phyloP scores from a whole-genome alignment of 2,113 vertebrate genomes.

The Dendropsophus ebraccatus region DNA sequence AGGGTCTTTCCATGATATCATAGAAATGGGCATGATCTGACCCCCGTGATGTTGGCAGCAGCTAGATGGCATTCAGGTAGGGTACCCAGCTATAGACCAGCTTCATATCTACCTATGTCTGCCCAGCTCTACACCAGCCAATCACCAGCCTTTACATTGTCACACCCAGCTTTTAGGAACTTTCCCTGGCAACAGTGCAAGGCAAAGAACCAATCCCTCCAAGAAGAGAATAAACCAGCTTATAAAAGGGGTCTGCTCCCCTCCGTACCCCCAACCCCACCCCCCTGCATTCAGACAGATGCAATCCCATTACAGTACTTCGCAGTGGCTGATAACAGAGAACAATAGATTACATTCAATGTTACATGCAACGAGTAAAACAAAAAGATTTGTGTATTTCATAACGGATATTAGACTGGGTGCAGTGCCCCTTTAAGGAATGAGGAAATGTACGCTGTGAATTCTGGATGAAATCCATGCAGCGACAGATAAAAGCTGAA shows the following conservation, averaged over 20 bases:
- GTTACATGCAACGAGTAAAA: too few relatives aligned
- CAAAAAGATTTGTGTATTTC: too few relatives aligned
- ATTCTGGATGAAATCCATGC: too few relatives aligned
- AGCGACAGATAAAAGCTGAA: too few relatives aligned
- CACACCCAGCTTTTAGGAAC: background rate
- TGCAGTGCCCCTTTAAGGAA: too few relatives aligned
- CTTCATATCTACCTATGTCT: background rate
- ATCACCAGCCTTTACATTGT: background rate
- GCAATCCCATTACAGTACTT: too few relatives aligned
- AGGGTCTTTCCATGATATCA: background rate
- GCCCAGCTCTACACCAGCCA: background rate
- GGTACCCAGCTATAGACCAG: background rate
- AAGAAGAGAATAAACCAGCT: background rate
- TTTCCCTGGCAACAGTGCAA: background rate
- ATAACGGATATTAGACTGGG: too few relatives aligned
- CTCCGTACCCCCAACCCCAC: too few relatives aligned
- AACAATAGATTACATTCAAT: too few relatives aligned
- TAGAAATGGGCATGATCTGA: background rate
- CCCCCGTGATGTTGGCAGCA: background rate
- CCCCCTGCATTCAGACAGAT: too few relatives aligned
- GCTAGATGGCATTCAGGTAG: background rate
- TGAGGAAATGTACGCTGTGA: too few relatives aligned
- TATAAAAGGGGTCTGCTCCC: background rate
- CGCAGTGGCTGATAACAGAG: too few relatives aligned
- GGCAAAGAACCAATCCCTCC: background rate